phyloP scores from a whole-genome alignment of 2,888 invertebrate species.

The Hermodice carunculata region DNA sequence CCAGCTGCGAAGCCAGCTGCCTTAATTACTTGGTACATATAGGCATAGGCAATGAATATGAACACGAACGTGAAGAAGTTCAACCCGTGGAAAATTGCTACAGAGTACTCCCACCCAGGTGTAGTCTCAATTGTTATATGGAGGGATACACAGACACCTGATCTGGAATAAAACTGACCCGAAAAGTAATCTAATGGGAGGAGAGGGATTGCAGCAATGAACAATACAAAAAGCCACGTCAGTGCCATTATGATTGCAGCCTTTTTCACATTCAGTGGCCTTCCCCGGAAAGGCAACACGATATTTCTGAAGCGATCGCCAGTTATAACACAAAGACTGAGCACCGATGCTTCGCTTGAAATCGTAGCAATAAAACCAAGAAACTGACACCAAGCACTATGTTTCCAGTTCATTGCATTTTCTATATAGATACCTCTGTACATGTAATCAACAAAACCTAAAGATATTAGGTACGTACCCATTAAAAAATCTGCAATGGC shows the following conservation, averaged over 20 bases:
- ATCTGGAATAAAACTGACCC: constrained; percentile 54
- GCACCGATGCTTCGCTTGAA: constrained; percentile 76
- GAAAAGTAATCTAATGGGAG: constrained; percentile 51
- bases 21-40: constrained; percentile 57
- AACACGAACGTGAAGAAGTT: constrained; percentile 61
- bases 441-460: constrained; percentile 41
- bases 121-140: constrained; percentile 61
- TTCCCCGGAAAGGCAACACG: constrained; percentile 72
- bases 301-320: constrained; percentile 77
- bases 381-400: constrained; percentile 42
- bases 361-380: constrained; percentile 45
- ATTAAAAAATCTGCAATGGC: constrained; percentile 45
- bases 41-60: constrained; percentile 58
- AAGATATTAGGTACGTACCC: constrained; percentile 45
- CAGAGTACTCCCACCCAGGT: constrained; percentile 66
- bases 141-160: constrained; percentile 65
- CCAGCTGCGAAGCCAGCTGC: too few species aligned
- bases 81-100: constrained; percentile 59
- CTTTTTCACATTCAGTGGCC: constrained; percentile 43
- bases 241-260: constrained; percentile 43
- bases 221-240: constrained; percentile 53
- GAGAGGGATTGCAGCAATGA: constrained; percentile 57
- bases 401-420: constrained; percentile 45
- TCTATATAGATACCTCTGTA: constrained; percentile 46
- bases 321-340: constrained; percentile 75